These are phyloP conservation scores for Apis dorsata DNA, from an alignment of 1,140 invertebrate species.

Conservation along the genomic window DNA sequence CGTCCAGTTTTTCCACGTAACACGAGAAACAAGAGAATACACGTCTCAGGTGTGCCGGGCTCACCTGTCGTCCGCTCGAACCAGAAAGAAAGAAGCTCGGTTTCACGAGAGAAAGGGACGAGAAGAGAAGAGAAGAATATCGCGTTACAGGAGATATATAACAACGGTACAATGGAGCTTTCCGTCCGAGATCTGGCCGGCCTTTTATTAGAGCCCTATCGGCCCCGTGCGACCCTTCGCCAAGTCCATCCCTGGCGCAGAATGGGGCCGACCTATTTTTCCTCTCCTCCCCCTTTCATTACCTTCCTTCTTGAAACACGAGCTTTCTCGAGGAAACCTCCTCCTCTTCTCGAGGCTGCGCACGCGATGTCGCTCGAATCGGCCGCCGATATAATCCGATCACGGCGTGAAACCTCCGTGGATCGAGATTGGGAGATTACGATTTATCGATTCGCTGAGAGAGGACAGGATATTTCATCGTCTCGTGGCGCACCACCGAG, in stretches of 20 bases:
- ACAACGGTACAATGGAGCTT: constrained; percentile 73
- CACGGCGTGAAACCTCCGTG: constrained; percentile 9
- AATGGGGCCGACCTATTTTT: constrained; percentile 64
- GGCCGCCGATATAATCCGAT: constrained; percentile 48
- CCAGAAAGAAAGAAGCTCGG: not conserved
- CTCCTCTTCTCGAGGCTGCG: not conserved
- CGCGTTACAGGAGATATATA: constrained; percentile 71
- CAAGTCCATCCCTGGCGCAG: not conserved
- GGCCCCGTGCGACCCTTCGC: constrained; percentile 62
- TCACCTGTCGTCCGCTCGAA: constrained; percentile 33
- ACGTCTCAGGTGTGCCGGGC: constrained; percentile 36
- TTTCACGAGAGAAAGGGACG: not conserved
- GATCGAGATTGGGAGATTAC: not conserved
- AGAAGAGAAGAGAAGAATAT: constrained; percentile 65
- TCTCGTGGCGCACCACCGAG: constrained; percentile 24
- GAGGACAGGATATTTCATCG: constrained; percentile 30
- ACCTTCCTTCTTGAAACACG: constrained; percentile 66
- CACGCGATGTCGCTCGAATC: not conserved
- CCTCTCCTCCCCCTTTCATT: constrained; percentile 57
- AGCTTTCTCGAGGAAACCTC: constrained; percentile 47
- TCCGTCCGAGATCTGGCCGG: constrained; percentile 58
- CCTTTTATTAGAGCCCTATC: constrained; percentile 70
- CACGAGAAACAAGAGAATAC: constrained; percentile 11
- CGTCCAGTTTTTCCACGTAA: not conserved
- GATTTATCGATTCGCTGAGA: constrained; percentile 45